Evolutionary conservation across 1,140 invertebrate species (phyloP), one percentile per base, ranked within the genome.

Genomic region (Littorina saxatilis): DNA sequence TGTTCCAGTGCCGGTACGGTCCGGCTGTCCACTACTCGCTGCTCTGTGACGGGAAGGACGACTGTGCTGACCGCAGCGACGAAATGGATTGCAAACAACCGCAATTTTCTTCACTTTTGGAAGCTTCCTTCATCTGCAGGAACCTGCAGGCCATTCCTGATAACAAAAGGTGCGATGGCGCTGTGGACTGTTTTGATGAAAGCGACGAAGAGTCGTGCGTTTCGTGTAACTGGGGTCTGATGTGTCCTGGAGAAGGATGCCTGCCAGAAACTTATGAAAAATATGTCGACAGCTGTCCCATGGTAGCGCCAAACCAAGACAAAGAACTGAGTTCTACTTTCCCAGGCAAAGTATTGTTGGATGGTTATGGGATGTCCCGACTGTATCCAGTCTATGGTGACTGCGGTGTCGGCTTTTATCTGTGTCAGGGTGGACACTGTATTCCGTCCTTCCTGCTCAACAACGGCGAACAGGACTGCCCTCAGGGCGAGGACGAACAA

Each of bases 181-280:
- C 55, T 39, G 47, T 55, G 27, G 82, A 83, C 52, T 83, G 82
- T 29, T 70, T 79, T 9, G 82, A 83, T 32, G 82, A 68, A 23
- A 79, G 76, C 35, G 82, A 83, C 68, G 82, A 83, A 35, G 77
- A 79, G 39, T 68, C 78, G 37, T 83, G 82, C 55, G n/a, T 58
- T 52, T 43, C 50, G 4, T 83, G 82, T 50, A n/a, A 73, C 0
- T 61, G 2, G 7, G 82, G 70, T 4, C 58, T 27, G 0, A 32
- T 73, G 27, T 82, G 82, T 40, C 0, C 75, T 29, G 50, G 52
- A 61, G 5, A 32, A 29, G 78, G 47, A 1, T 80, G 82, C 37
- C 35, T 83, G 2, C 74, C 74, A 0, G 29, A 61, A 29, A 20
- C 32, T 9, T 73, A 72, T 47, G 27, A 23, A 17, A 35, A 27